Evolutionary conservation across 2,888 invertebrate genomes (phyloP).

Genomic region (Dimorphilus gyrociliatus): DNA sequence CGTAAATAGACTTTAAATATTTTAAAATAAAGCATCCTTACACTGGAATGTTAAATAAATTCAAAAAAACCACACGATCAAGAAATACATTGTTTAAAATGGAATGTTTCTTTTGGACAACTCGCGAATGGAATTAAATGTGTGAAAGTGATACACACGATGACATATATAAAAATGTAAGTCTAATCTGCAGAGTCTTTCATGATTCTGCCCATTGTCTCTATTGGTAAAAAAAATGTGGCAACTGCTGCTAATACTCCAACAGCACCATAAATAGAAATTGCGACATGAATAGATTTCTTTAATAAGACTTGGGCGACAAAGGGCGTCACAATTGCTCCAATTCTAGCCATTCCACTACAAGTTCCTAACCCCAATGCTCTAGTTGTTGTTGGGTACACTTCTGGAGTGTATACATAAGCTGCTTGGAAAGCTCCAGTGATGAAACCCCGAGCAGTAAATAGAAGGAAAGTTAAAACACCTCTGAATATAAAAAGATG

Average conservation of each 20-base stretch:
- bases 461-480: conserved; percentile 58
- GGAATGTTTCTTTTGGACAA: too few relatives aligned
- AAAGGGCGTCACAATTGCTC: conserved; percentile 83
- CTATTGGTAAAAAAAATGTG: conserved; percentile 61
- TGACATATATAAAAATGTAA: background rate
- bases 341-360: conserved; percentile 74
- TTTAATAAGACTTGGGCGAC: conserved; percentile 54
- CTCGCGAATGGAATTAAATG: too few relatives aligned
- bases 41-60: too few relatives aligned
- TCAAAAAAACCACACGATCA: too few relatives aligned
- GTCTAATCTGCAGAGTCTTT: conserved; percentile 12
- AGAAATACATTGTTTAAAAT: too few relatives aligned
- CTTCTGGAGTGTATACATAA: conserved; percentile 88
- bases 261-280: conserved; percentile 49
- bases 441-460: conserved; percentile 73
- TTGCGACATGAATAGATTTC: conserved; percentile 22
- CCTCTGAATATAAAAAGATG: conserved; percentile 16
- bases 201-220: conserved; percentile 51
- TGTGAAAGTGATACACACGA: too few relatives aligned
- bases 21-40: too few relatives aligned
- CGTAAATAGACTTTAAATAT: too few relatives aligned
- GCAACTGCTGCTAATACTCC: conserved; percentile 60
- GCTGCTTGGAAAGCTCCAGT: conserved; percentile 87
- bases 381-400: conserved; percentile 72
- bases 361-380: conserved; percentile 81